phyloP scores from a whole-genome alignment of 2,797 vertebrate genomes.

The Hyperoplus lanceolatus region DNA sequence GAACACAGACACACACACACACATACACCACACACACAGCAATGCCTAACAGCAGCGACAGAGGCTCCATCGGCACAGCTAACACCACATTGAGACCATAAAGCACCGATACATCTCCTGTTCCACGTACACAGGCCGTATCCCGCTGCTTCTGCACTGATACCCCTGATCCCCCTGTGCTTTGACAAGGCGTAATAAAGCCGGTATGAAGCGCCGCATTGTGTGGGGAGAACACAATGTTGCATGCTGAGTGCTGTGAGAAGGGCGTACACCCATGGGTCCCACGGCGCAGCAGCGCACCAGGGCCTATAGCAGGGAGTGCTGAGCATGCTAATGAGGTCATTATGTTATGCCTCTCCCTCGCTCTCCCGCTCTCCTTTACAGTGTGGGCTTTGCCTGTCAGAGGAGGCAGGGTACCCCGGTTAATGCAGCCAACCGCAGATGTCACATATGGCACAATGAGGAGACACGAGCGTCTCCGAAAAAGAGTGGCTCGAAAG shows the following conservation, averaged over 20 bases:
- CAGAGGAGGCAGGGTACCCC: constrained; percentile 76
- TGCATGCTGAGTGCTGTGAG: constrained; percentile 87
- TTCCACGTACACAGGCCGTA: constrained; percentile 64
- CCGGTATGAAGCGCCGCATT: constrained; percentile 85
- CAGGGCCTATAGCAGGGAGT: constrained; percentile 85
- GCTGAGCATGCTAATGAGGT: constrained; percentile 89
- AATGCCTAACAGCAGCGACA: constrained; percentile 52
- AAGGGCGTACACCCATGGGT: constrained; percentile 85
- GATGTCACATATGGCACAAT: constrained; percentile 88
- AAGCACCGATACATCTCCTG: constrained; percentile 75
- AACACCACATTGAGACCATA: constrained; percentile 80
- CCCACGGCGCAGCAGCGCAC: constrained; percentile 86
- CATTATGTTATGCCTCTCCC: constrained; percentile 86
- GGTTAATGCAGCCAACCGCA: constrained; percentile 81
- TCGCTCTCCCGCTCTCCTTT: constrained; percentile 76
- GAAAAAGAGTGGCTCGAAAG: constrained; percentile 49
- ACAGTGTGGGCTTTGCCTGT: constrained; percentile 85
- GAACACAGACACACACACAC: constrained; percentile 43
- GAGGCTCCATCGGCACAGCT: constrained; percentile 66
- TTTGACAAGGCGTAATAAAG: constrained; percentile 86
- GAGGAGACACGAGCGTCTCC: constrained; percentile 74
- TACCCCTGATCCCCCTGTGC: constrained; percentile 81
- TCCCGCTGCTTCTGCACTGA: constrained; percentile 76
- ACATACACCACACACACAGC: constrained; percentile 45
- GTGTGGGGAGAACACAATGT: constrained; percentile 85